These are phyloP conservation scores for Octopus sinensis DNA, from an alignment of 1,140 invertebrate species.

Conservation along the genomic window DNA sequence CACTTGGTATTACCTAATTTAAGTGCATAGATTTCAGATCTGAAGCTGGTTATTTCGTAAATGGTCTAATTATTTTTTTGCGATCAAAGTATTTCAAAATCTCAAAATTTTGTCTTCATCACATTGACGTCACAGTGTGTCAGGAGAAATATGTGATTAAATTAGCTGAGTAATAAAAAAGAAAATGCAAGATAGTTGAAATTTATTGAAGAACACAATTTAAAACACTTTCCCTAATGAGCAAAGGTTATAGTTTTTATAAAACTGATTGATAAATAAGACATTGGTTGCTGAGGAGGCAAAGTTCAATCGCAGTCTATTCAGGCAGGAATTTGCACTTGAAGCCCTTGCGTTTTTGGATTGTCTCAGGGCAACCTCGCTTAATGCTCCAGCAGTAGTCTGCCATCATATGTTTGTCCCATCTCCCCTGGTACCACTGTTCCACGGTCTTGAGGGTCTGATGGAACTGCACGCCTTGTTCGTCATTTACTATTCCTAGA, in stretches of 20 bases:
- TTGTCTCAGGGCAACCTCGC: not conserved
- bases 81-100: too few species aligned
- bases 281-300: constrained; percentile 12
- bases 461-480: not conserved
- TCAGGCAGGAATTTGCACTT: constrained; percentile 19
- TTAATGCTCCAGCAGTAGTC: not conserved
- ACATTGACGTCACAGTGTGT: too few species aligned
- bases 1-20: too few species aligned
- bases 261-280: not conserved
- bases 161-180: too few species aligned
- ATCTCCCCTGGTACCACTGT: not conserved
- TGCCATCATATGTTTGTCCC: constrained; percentile 3
- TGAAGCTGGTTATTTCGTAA: too few species aligned
- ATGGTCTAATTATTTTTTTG: too few species aligned
- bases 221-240: too few species aligned
- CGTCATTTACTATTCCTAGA: not conserved
- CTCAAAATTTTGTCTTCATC: too few species aligned
- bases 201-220: too few species aligned
- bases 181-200: too few species aligned
- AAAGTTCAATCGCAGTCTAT: not conserved
- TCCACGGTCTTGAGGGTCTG: not conserved
- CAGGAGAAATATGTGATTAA: too few species aligned
- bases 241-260: not conserved
- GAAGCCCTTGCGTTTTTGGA: constrained; percentile 5
- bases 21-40: too few species aligned